Evolutionary conservation across 1,140 invertebrate species (phyloP), one percentile per base, ranked within the genome.

Genomic region (Procambarus clarkii): DNA sequence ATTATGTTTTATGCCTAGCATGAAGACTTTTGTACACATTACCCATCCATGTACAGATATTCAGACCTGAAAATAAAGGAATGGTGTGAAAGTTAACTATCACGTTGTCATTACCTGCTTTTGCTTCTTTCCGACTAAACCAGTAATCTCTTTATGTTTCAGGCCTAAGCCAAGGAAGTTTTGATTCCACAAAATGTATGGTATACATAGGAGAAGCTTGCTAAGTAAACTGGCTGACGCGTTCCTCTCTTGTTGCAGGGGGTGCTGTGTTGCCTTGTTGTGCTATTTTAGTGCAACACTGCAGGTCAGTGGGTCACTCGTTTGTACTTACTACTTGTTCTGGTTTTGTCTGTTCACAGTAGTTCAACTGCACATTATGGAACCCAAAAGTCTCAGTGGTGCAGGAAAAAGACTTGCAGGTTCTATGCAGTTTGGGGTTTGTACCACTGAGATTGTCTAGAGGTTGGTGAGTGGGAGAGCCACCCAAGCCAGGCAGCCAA

Each of bases 271-370:
- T 91, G 90, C 90, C 90, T 91, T 91, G 90, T 91, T 91, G 90
- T 86, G 77, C 90, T 91, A 76, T 91, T 91, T 91, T 48, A 91
- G 90, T 91, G 90, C 90, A 91, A 91, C 90, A 91, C 85, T 91
- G 90, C 90, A 91, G 90, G 90, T 91, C 90, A 91, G 90, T 91
- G 90, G 90, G 90, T 91, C 90, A 82, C 90, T 86, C 80, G 90
- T 91, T 91, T 91, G 90, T 91, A 91, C 90, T 91, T 91, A 85
- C 82, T 91, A 91, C 89, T 91, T 91, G 89, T 91, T 91, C 89
- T 91, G 82, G 89, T 91, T 91, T 91, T 91, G 89, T 91, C 89
- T 89, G 87, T 91, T 91, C 89, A 91, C 89, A 91, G 89, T 91
- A 91, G 89, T 79, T 91, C 89, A 91, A 79, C 89, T 91, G 89